phyloP scores from a whole-genome alignment of 2,113 vertebrate species.

The Peromyscus polionotus region DNA sequence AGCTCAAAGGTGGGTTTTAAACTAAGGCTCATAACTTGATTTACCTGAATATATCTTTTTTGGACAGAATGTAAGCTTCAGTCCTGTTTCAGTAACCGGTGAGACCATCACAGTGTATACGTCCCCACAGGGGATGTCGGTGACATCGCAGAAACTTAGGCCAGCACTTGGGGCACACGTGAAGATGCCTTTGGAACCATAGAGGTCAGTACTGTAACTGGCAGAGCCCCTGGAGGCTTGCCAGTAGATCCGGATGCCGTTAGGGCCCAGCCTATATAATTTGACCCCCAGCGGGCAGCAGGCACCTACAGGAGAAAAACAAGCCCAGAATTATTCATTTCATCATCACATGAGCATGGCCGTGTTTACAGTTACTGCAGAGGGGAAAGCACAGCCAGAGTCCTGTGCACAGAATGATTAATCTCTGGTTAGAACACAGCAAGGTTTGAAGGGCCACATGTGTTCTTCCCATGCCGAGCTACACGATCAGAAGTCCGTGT shows the following conservation, averaged over 20 bases:
- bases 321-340: conserved; percentile 10
- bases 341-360: not conserved
- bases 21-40: not conserved
- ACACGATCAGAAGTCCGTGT: not conserved
- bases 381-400: not conserved
- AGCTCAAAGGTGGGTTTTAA: not conserved
- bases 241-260: conserved; percentile 93
- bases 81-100: conserved; percentile 86
- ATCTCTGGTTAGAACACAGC: not conserved
- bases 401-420: not conserved
- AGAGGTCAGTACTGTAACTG: conserved; percentile 89
- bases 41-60: conserved; percentile 94
- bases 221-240: conserved; percentile 82
- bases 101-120: conserved; percentile 92
- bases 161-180: conserved; percentile 88
- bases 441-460: not conserved
- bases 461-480: not conserved
- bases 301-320: conserved; percentile 85
- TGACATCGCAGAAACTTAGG: conserved; percentile 91
- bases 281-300: conserved; percentile 95
- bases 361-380: not conserved
- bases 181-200: conserved; percentile 92
- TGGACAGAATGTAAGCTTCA: conserved; percentile 92
- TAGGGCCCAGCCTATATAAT: conserved; percentile 89
- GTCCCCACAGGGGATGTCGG: conserved; percentile 91